Conservation (phyloP, 1,140 invertebrate species). For the Papilio aristodemus region DNA sequence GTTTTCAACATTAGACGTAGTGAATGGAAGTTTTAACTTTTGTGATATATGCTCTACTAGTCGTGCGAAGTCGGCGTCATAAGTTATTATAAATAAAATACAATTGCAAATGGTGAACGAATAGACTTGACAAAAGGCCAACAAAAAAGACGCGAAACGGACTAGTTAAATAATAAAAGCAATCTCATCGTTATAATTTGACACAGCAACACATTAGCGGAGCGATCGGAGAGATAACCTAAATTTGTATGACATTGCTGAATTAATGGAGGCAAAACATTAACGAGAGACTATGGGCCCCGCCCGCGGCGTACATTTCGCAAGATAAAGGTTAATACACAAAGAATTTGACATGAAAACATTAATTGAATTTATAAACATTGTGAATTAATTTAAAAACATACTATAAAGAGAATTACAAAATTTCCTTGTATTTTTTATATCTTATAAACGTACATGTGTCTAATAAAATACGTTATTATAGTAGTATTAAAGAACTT, state of each 20-base stretch:
- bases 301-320: neutral
- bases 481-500: too few species aligned
- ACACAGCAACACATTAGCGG: constrained; percentile 11
- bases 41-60: too few species aligned
- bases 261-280: neutral
- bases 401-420: neutral
- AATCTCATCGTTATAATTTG: neutral
- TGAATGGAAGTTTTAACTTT: too few species aligned
- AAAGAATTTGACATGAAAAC: neutral
- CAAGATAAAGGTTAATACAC: neutral
- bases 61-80: too few species aligned
- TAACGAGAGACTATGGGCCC: neutral
- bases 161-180: neutral
- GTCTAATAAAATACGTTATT: too few species aligned
- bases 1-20: too few species aligned
- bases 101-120: too few species aligned
- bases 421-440: neutral
- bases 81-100: too few species aligned
- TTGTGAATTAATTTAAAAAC: too few species aligned
- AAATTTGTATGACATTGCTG: constrained; percentile 14
- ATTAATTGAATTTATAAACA: too few species aligned
- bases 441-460: too few species aligned
- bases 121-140: too few species aligned
- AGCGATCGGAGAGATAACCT: constrained; percentile 13
- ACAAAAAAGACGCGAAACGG: neutral